Percentiles rank a stretch among this genome's conserved stretches.
These are phyloP conservation scores for Cheilosia urbana DNA, from an alignment of 2,888 invertebrate genomes.

Conservation along the genomic window DNA sequence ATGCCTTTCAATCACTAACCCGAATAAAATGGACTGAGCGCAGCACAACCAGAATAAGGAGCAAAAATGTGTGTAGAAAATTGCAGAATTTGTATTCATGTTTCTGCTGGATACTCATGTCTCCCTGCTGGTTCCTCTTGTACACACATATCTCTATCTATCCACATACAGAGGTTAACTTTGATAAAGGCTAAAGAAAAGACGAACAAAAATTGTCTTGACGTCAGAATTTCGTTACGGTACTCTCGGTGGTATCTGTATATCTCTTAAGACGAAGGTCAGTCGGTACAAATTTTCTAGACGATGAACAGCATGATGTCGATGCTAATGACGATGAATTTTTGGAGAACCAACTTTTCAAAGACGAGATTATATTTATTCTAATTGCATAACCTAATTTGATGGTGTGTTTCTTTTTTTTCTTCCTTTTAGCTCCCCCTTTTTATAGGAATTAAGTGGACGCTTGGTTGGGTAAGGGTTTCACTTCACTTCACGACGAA, in stretches of 20 bases:
- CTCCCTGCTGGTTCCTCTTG: conserved; percentile 50
- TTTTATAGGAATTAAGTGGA: conserved; percentile 37
- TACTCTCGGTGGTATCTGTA: conserved; percentile 63
- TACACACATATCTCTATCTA: conserved; percentile 6
- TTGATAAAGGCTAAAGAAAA: conserved; percentile 8
- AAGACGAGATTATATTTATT: conserved; percentile 47
- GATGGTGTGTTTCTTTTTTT: background rate
- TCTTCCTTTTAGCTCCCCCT: conserved; percentile 31
- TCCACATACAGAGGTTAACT: conserved; percentile 26
- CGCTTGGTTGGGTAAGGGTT: conserved; percentile 66
- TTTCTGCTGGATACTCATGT: conserved; percentile 4
- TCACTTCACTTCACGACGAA: conserved; percentile 22
- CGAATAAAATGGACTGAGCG: conserved; percentile 35
- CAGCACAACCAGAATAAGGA: background rate
- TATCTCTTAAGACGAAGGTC: conserved; percentile 65
- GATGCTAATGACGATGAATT: conserved; percentile 17
- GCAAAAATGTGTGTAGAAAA: conserved; percentile 30
- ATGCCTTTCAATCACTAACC: conserved; percentile 64
- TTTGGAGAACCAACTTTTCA: conserved; percentile 1
- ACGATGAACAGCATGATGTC: conserved; percentile 22
- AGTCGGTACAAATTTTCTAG: conserved; percentile 44
- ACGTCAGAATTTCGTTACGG: conserved; percentile 69
- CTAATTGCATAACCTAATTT: conserved; percentile 69
- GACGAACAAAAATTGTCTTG: conserved; percentile 23
- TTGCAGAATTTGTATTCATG: conserved; percentile 15